Evolutionary conservation across 2,797 vertebrate genomes (phyloP), one percentile per base, ranked within the genome.

Genomic region (Clamator glandarius): DNA sequence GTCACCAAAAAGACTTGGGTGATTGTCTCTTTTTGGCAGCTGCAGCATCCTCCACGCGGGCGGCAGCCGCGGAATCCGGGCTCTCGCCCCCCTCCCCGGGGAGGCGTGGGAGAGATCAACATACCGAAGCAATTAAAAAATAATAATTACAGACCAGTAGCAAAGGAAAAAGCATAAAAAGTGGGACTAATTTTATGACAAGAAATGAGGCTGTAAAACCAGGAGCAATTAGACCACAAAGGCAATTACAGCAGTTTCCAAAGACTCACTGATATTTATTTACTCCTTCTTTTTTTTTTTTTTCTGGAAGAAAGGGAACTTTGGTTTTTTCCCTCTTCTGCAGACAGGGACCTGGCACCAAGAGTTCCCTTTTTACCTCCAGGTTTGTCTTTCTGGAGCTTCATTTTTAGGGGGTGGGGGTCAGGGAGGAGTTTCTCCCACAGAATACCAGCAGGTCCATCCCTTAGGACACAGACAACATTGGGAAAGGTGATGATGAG

Each of bases 221-320:
- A 76, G 91, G 92, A 96, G 90, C 95, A 95, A 95, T 96, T 95
- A 94, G 90, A 94, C 91, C 93, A 92, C 90, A 88, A 95, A 94
- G 84, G 90, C 94, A 95, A 92, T 94, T 95, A 91, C 64, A 63
- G 82, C 6, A 1, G 52, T 95, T 95, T 79, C 94, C 78, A 92
- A 95, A 92, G 90, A 88, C 84, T 93, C 69, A 28, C 66, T 86
- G 93, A 91, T 89, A 92, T 92, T 94, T 95, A 96, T 93, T 96
- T 96, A 92, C 92, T 75, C 12, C 48, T 85, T 33, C 5, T 46
- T 58, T n/a, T 29, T 29, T 29, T 28, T 54, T 75, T 51, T 36
- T 12, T 83, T 57, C 33, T 62, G 52, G 28, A 29, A 86, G 35
- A 46, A 87, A 23, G 17, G 51, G 21, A 35, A 35, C 15, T 70